A percentile compares a stretch with the other conserved stretches of the same genome.
Conservation (phyloP, 2,888 invertebrate species). For the Meliscaeva auricollis region DNA sequence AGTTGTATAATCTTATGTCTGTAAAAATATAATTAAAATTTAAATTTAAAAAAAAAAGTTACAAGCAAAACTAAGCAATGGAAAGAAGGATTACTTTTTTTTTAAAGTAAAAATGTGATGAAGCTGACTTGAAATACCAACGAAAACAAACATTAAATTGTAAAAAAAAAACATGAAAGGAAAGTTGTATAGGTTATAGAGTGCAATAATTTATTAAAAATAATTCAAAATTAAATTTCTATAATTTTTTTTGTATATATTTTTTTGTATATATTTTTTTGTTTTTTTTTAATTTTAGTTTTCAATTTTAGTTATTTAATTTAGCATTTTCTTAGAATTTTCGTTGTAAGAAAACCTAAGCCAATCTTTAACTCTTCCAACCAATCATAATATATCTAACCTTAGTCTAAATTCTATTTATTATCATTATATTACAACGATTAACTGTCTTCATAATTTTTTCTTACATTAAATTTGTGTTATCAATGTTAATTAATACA, state of each 20-base stretch:
- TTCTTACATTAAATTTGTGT: not conserved
- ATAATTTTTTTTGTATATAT: not conserved
- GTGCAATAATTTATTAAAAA: constrained; percentile 40
- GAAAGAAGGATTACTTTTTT: constrained; percentile 33
- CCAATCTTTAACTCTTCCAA: constrained; percentile 34
- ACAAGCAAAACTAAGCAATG: constrained; percentile 32
- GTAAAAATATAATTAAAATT: constrained; percentile 9
- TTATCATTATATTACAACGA: not conserved
- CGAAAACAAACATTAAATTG: constrained; percentile 27
- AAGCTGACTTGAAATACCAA: constrained; percentile 53
- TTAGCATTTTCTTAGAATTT: not conserved
- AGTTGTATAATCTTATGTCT: constrained; percentile 54
- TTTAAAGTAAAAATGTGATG: constrained; percentile 33
- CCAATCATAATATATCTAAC: not conserved
- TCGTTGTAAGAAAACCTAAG: not conserved
- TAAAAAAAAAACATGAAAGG: not conserved
- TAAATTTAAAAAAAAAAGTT: constrained; percentile 5
- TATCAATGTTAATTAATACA: not conserved
- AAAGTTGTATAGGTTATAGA: not conserved
- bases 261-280: not conserved
- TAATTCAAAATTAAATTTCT: constrained; percentile 4
- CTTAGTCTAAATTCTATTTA: not conserved
- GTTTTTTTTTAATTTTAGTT: not conserved
- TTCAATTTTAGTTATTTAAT: too few species aligned
- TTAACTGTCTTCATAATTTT: not conserved